phyloP scores from a whole-genome alignment of 2,797 vertebrate genomes.

The Remorina albescens region DNA sequence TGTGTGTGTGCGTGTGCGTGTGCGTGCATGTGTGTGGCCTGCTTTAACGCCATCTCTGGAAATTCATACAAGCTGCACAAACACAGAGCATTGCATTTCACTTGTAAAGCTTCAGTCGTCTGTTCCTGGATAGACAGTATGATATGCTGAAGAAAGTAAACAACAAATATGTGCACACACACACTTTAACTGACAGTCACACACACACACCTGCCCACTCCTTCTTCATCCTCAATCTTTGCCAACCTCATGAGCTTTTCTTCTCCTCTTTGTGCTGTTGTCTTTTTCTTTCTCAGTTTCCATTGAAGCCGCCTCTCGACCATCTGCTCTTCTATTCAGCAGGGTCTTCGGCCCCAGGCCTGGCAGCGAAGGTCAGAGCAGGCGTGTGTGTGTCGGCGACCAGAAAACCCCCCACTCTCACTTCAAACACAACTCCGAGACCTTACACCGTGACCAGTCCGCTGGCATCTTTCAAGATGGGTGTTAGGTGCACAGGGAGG shows the following conservation, averaged over 20 bases:
- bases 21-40: constrained; percentile 21
- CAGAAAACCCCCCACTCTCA: constrained; percentile 60
- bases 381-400: constrained; percentile 43
- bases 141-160: not conserved
- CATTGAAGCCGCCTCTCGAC: constrained; percentile 70
- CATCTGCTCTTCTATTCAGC: constrained; percentile 83
- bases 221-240: constrained; percentile 31
- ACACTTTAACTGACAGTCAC: not conserved
- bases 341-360: constrained; percentile 52
- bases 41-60: constrained; percentile 3
- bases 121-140: constrained; percentile 4
- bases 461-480: constrained; percentile 66
- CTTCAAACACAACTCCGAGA: constrained; percentile 77
- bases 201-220: constrained; percentile 23
- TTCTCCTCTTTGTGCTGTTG: constrained; percentile 48
- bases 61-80: constrained; percentile 31
- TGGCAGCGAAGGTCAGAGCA: constrained; percentile 66
- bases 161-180: constrained; percentile 15
- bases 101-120: constrained; percentile 9
- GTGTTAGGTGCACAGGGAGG: constrained; percentile 57
- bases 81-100: constrained; percentile 40
- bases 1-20: constrained; percentile 5
- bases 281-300: constrained; percentile 69
- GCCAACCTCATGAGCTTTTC: constrained; percentile 45
- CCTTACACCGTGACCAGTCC: constrained; percentile 65